Base-by-base conservation (phyloP, 2,113 vertebrate species). In the Rhynchomys soricoides region DNA sequence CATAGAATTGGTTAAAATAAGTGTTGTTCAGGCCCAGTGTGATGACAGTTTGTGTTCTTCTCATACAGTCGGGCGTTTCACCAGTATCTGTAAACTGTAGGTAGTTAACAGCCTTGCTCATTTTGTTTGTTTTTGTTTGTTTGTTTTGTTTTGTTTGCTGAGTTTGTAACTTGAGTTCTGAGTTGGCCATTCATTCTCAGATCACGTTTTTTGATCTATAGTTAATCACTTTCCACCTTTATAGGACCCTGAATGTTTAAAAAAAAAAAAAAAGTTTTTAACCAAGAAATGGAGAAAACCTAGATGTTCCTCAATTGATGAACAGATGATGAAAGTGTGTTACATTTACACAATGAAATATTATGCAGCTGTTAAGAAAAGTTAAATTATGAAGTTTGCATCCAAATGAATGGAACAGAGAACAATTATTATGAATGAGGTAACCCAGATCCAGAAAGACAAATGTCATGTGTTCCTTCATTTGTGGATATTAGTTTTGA, bases 111-210 rank as follows among this genome's bases (percentile, higher is more conserved):
- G 3, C 7, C 12, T 64, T 66, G 16, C 19, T 86, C 48, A 19
- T 92, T 66, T 73, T 19, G 29, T 21, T 57, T 17, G 17, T 7
- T 19, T 93, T 15, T n/a, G n/a, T n/a, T n/a, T n/a, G n/a, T n/a
- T n/a, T n/a, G n/a, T n/a, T 21, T 29, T 93, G 6, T 73, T 89
- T 89, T 93, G 7, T 73, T 89, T 86, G 37, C 0, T 81, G n/a
- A 86, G 22, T 89, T 85, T 91, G n/a, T 81, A 89, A 81, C 59
- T 74, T 82, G 66, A 86, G 16, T 57, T 75, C 86, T 79, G n/a
- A 79, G 13, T 1, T 81, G 16, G 34, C 13, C 43, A 24, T 77
- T 12, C 0, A 40, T 48, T 85, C 13, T 81, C 34, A 78, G 45
- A 5, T 81, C 24, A 86, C 29, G 43, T 45, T 91, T 83, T 94